A percentile compares a stretch with the other conserved stretches of the same genome.
phyloP scores from a whole-genome alignment of 2,888 invertebrate species.

The Dermolepida albohirtum region DNA sequence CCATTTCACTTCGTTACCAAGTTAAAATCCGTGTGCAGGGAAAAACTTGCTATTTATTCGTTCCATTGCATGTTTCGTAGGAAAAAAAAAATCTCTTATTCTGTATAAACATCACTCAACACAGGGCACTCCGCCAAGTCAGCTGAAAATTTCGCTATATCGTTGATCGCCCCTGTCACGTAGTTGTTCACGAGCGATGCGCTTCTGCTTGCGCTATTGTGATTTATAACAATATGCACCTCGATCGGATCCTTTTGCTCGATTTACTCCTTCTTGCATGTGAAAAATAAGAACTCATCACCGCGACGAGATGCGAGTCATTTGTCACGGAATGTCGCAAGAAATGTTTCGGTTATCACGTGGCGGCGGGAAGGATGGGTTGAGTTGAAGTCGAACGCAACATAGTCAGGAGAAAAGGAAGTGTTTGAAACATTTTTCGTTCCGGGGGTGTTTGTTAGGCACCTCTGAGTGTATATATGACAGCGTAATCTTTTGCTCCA shows the following conservation, averaged over 20 bases:
- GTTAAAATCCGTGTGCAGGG: too few relatives aligned
- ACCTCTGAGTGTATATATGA: not conserved
- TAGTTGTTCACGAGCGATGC: too few relatives aligned
- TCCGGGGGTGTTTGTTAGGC: not conserved
- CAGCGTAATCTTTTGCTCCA: too few relatives aligned
- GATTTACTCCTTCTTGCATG: constrained; percentile 4
- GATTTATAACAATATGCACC: constrained; percentile 7
- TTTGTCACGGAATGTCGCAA: constrained; percentile 51
- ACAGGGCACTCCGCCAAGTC: too few relatives aligned
- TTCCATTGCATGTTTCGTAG: too few relatives aligned
- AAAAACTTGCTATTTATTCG: too few relatives aligned
- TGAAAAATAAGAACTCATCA: constrained; percentile 41
- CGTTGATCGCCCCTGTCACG: too few relatives aligned
- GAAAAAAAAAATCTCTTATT: too few relatives aligned
- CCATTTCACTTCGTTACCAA: too few relatives aligned
- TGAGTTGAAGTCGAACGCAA: not conserved
- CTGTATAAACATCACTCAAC: too few relatives aligned
- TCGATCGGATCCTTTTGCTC: constrained; percentile 1
- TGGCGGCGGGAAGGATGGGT: too few relatives aligned
- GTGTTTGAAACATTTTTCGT: constrained; percentile 54
- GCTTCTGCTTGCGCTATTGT: not conserved
- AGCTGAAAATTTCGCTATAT: too few relatives aligned
- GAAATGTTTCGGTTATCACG: constrained; percentile 45
- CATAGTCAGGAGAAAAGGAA: not conserved
- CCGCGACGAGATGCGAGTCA: constrained; percentile 46